Conservation (phyloP, 2,113 vertebrate genomes). For the Epinephelus moara region DNA sequence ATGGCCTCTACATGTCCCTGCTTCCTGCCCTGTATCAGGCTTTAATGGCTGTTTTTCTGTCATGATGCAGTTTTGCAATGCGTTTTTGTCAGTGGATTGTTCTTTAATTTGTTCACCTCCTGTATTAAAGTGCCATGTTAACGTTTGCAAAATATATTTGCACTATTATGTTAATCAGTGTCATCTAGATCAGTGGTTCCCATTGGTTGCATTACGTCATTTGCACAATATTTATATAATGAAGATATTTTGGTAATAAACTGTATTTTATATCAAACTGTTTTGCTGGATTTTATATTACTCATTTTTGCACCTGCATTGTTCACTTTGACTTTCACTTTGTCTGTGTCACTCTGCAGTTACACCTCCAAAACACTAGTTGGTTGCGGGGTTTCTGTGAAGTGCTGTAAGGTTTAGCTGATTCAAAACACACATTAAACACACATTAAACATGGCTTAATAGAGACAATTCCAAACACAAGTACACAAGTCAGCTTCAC, state of each 20-base stretch:
- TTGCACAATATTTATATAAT: conserved; percentile 74
- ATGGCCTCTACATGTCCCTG: neutral
- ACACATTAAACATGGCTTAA: too few species aligned
- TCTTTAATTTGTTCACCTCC: neutral
- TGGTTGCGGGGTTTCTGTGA: too few species aligned
- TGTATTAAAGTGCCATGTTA: neutral
- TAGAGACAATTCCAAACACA: too few species aligned
- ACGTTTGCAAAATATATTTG: neutral
- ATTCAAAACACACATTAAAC: too few species aligned
- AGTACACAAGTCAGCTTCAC: too few species aligned
- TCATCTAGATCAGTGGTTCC: neutral
- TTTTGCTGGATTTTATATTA: neutral
- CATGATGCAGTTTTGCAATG: neutral
- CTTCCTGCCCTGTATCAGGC: neutral
- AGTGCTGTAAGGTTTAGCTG: too few species aligned
- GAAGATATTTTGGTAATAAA: conserved; percentile 76
- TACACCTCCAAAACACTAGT: too few species aligned
- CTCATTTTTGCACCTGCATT: neutral
- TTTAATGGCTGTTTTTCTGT: neutral
- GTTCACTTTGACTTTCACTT: neutral
- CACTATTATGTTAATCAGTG: conserved; percentile 7
- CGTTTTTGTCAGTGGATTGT: neutral
- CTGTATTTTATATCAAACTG: conserved; percentile 4
- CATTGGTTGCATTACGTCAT: conserved; percentile 32
- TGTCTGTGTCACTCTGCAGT: too few species aligned